Evolutionary conservation across 2,888 invertebrate genomes (phyloP), one percentile per base, ranked within the genome.

Genomic region (Orchesella flavescens): DNA sequence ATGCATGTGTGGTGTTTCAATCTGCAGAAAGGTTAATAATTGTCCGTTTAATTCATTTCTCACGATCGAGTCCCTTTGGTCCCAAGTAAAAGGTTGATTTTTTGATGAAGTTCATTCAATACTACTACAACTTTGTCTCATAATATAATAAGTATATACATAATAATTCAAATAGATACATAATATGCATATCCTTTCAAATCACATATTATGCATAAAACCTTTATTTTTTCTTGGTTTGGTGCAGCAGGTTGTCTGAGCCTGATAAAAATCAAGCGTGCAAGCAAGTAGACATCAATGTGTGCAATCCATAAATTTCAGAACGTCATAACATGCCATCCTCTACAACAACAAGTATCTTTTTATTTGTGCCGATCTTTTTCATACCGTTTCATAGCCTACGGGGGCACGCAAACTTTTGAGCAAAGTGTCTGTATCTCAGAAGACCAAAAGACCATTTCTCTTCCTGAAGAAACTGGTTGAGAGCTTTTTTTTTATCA

Each of bases 301-400:
- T 72, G 73, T 59, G 61, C 59, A 57, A 59, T 73, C 73, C 73
- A 73, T 73, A 73, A 73, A 73, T 73, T 73, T 61, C 59, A 43
- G 10, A 44, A 73, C 59, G 73, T 73, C 73, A 73, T 73, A 73
- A 73, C 53, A 73, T 61, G 61, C 43, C 61, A 61, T 61, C 21
- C 49, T 23, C 73, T 17, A 44, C 69, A 66, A 66, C 17, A 66
- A 46, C 44, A 43, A 23, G 15, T 59, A 49, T 21, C 44, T 49
- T 46, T 68, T 13, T 69, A 13, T 15, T 43, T 69, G 49, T 69
- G 69, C 69, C 49, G 24, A 69, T 7, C 49, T 17, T 69, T 65
- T 65, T 24, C 34, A 44, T 69, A 24, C 69, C 69, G 49, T 69
- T 69, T 69, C 23, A 34, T 49, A 21, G 49, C 49, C 17, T 15